Percentiles rank a stretch among this genome's conserved stretches.
Evolutionary conservation across 92 coral and sea anemone genomes (phyloP).

Genomic region (Ricordea florida): DNA sequence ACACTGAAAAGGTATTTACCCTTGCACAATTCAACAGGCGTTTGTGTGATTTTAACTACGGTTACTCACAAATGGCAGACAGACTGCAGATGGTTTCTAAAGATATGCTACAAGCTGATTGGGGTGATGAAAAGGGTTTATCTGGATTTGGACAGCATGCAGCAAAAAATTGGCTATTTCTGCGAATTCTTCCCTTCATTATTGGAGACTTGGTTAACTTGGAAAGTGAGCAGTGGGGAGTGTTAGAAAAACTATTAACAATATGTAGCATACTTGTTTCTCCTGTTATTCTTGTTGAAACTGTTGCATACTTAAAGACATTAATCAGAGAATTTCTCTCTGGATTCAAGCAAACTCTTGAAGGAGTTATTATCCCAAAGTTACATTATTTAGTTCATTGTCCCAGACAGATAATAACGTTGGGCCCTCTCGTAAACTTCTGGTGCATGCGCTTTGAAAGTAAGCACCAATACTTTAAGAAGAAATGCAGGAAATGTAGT

Average conservation of each 20-base stretch:
- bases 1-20: slow-evolving; percentile 26
- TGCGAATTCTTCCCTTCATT: slow-evolving; percentile 35
- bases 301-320: slow-evolving; percentile 20
- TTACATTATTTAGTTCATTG: slow-evolving; percentile 67
- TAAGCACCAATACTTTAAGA: slow-evolving; percentile 66
- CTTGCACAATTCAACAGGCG: slow-evolving; percentile 17
- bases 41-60: slow-evolving; percentile 16
- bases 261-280: slow-evolving; percentile 39
- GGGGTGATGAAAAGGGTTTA: slow-evolving; percentile 23
- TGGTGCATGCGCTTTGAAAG: slow-evolving; percentile 77
- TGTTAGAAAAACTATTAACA: slow-evolving; percentile 9
- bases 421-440: slow-evolving; percentile 65
- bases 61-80: slow-evolving; percentile 25
- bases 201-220: slow-evolving; percentile 12
- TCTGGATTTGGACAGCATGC: slow-evolving; percentile 23
- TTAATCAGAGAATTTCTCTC: slow-evolving; percentile 14
- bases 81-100: slow-evolving; percentile 3
- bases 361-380: slow-evolving; percentile 42
- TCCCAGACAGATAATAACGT: slow-evolving; percentile 60
- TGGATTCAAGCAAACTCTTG: slow-evolving; percentile 9
- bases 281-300: slow-evolving; percentile 26
- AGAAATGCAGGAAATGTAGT: slow-evolving; percentile 11
- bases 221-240: slow-evolving; percentile 31
- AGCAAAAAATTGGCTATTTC: slow-evolving; percentile 23
- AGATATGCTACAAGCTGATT: slow-evolving; percentile 9